Percentiles rank a stretch among this genome's conserved stretches.
Evolutionary conservation across 2,888 invertebrate genomes (phyloP).

Genomic region (Acronicta psi): DNA sequence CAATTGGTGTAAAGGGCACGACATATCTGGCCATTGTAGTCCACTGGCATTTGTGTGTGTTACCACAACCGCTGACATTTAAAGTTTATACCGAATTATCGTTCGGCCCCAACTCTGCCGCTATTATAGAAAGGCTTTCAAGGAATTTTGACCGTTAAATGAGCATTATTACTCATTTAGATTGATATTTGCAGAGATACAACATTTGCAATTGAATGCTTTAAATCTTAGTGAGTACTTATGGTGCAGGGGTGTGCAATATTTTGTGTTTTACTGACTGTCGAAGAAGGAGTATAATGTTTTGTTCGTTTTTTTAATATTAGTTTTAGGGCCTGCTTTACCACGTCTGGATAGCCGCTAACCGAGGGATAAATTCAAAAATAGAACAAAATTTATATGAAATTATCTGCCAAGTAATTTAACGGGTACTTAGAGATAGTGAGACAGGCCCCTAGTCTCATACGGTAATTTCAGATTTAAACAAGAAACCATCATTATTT

Average conservation of each 20-base stretch:
- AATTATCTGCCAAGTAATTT: no score
- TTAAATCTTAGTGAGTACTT: not conserved
- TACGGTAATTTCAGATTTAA: no score
- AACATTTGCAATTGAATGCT: not conserved
- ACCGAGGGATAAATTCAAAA: no score
- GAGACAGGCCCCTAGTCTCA: no score
- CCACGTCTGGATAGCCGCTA: no score
- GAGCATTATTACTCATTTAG: conserved; percentile 28
- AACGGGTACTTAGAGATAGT: no score
- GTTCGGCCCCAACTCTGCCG: conserved; percentile 10
- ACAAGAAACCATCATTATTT: no score
- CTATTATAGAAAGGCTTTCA: conserved; percentile 49
- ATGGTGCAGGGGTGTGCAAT: not conserved
- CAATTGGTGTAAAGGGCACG: conserved; percentile 55
- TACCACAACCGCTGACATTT: conserved; percentile 58
- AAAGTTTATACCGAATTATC: conserved; percentile 56
- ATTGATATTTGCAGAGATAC: conserved; percentile 22
- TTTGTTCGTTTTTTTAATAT: no score
- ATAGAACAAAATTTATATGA: no score
- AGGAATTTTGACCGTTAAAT: conserved; percentile 34
- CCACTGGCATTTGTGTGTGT: conserved; percentile 52
- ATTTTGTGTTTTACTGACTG: not conserved
- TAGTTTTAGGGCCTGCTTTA: no score
- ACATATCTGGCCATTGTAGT: conserved; percentile 52
- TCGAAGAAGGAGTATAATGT: no score